Percentiles rank a stretch among this genome's conserved stretches.
phyloP scores from a whole-genome alignment of 2,113 vertebrate species.

The Brachyhypopomus gauderio region DNA sequence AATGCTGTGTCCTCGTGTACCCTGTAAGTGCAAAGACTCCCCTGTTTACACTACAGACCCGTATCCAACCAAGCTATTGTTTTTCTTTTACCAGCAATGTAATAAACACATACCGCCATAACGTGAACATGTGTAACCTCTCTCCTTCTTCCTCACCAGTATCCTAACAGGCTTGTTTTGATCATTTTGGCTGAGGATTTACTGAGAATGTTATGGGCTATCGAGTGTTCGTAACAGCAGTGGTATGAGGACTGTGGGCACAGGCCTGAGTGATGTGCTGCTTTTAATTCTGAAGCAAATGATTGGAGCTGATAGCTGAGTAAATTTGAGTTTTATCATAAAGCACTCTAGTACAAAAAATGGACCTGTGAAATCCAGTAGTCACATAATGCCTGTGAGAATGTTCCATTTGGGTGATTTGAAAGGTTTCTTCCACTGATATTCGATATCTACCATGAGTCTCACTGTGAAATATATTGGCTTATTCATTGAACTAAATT shows the following conservation, averaged over 20 bases:
- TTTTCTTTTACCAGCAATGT: neutral
- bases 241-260: too few relatives aligned
- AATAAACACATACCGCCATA: neutral
- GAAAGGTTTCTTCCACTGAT: too few relatives aligned
- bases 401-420: too few relatives aligned
- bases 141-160: neutral
- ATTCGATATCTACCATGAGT: too few relatives aligned
- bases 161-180: neutral
- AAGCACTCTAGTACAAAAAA: too few relatives aligned
- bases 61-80: constrained; percentile 1
- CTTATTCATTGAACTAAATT: too few relatives aligned
- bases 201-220: neutral
- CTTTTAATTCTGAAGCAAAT: neutral
- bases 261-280: neutral
- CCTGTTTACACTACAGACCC: constrained; percentile 30
- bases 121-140: neutral
- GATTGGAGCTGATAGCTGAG: too few relatives aligned
- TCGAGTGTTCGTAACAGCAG: neutral
- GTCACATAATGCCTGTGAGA: too few relatives aligned
- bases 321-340: too few relatives aligned
- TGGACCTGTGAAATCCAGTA: too few relatives aligned
- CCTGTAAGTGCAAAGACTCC: neutral
- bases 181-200: neutral
- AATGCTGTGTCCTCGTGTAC: neutral
- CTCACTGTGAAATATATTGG: too few relatives aligned